Evolutionary conservation across 2,888 invertebrate genomes (phyloP).

Genomic region (Pardosa pseudoannulata): DNA sequence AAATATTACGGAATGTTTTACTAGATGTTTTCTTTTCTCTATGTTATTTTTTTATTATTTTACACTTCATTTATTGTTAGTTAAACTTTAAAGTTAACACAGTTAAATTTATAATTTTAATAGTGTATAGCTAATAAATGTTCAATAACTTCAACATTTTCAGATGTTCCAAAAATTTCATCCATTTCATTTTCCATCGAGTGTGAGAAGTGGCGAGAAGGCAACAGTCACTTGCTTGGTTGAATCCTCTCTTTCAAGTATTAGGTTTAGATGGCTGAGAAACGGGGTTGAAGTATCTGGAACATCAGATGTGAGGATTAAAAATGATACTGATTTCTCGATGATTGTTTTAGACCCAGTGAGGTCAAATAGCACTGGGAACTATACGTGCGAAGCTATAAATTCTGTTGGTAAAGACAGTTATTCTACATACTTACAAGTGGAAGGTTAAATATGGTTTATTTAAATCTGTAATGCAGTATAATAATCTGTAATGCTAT

Average conservation of each 20-base stretch:
- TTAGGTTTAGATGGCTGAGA: slow-evolving; percentile 47
- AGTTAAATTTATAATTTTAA: too few species aligned
- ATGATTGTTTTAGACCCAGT: slow-evolving; percentile 47
- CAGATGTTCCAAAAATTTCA: slow-evolving; percentile 51
- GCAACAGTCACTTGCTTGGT: slow-evolving; percentile 42
- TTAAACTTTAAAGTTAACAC: too few species aligned
- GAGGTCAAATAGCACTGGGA: slow-evolving; percentile 47
- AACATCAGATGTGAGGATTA: slow-evolving; percentile 24
- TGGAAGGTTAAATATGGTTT: too few species aligned
- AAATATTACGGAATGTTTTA: too few species aligned
- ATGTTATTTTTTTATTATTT: too few species aligned
- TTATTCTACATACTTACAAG: slow-evolving; percentile 46
- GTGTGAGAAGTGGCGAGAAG: slow-evolving; percentile 26
- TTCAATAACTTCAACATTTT: too few species aligned
- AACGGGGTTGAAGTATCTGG: slow-evolving; percentile 16
- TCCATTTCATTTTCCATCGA: slow-evolving; percentile 45
- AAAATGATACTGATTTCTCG: slow-evolving; percentile 53
- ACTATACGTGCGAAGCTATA: slow-evolving; percentile 64
- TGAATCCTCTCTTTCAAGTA: slow-evolving; percentile 3
- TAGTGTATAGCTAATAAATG: too few species aligned
- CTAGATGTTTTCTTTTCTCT: too few species aligned
- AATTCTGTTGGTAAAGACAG: slow-evolving; percentile 45
- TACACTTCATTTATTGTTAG: too few species aligned
- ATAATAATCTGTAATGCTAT: too few species aligned
- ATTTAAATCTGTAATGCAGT: too few species aligned